Evolutionary conservation across 2,797 vertebrate genomes (phyloP).

Genomic region (Xenopus petersii): DNA sequence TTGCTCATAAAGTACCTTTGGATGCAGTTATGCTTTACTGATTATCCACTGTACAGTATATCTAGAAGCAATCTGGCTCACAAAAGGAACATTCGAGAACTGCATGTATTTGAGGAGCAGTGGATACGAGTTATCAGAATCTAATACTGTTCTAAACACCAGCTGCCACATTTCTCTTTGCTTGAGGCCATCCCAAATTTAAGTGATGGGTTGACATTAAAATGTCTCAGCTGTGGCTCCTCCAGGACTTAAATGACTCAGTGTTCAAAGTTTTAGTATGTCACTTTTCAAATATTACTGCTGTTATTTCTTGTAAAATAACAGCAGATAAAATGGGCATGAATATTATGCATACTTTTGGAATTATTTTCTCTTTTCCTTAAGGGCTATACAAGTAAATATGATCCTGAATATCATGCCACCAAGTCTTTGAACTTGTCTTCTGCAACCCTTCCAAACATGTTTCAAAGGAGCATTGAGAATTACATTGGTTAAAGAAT

Average conservation of each 20-base stretch:
- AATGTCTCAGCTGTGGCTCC: conserved; percentile 22
- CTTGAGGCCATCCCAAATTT: conserved; percentile 24
- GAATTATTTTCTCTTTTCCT: conserved; percentile 37
- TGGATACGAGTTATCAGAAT: conserved; percentile 13
- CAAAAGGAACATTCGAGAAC: neutral
- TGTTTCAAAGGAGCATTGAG: conserved; percentile 75
- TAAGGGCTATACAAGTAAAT: conserved; percentile 74
- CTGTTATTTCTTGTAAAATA: neutral
- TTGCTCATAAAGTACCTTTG: conserved; percentile 13
- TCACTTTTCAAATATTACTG: neutral
- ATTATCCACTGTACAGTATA: conserved; percentile 39
- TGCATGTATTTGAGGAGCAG: conserved; percentile 10
- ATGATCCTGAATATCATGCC: conserved; percentile 71
- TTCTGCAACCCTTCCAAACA: conserved; percentile 74
- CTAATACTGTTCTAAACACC: conserved; percentile 16
- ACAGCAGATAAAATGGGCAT: neutral
- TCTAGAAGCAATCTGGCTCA: conserved; percentile 36
- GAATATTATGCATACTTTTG: neutral
- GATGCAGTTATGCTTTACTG: conserved; percentile 7
- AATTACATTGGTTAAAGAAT: conserved; percentile 80
- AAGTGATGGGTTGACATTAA: conserved; percentile 18
- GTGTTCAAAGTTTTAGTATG: no score
- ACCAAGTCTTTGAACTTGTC: conserved; percentile 79
- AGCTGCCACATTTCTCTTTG: conserved; percentile 23
- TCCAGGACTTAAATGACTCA: conserved; percentile 20